Percentiles rank a stretch among this genome's conserved stretches.
These are phyloP conservation scores for Stenotaenia linearis DNA, from an alignment of 2,888 invertebrate species.

Conservation along the genomic window DNA sequence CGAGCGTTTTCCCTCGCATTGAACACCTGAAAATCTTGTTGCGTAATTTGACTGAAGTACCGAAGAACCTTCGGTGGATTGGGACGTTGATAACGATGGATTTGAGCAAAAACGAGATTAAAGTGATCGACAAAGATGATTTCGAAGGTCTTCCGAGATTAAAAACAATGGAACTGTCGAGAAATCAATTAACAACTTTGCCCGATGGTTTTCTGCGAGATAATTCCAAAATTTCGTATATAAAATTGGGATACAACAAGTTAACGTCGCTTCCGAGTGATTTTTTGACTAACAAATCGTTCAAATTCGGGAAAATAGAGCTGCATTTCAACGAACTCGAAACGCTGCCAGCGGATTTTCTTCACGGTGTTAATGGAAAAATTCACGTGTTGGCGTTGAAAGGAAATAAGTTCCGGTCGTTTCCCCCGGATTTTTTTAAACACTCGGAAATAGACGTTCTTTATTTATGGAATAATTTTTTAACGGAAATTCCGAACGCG, in stretches of 20 bases:
- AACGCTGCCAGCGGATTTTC: background rate
- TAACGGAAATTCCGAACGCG: background rate
- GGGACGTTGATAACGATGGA: background rate
- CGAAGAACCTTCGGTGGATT: background rate
- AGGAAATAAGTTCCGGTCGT: background rate
- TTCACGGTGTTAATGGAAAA: too few species aligned
- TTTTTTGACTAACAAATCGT: background rate
- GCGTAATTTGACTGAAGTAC: background rate
- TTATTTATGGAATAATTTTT: background rate
- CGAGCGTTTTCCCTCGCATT: background rate
- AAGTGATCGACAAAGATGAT: background rate
- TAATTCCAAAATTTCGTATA: background rate
- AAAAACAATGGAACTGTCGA: background rate
- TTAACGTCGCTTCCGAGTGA: background rate
- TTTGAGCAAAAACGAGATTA: background rate
- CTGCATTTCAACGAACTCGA: background rate
- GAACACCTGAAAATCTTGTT: background rate
- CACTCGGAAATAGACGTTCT: background rate
- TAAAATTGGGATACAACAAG: background rate
- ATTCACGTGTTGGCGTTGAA: background rate
- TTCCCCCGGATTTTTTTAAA: background rate
- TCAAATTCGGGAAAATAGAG: background rate
- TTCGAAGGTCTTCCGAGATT: background rate
- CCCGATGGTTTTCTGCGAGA: background rate
- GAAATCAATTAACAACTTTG: background rate